Base-by-base conservation (phyloP, 2,888 invertebrate species). In the Calliopum simillimum region DNA sequence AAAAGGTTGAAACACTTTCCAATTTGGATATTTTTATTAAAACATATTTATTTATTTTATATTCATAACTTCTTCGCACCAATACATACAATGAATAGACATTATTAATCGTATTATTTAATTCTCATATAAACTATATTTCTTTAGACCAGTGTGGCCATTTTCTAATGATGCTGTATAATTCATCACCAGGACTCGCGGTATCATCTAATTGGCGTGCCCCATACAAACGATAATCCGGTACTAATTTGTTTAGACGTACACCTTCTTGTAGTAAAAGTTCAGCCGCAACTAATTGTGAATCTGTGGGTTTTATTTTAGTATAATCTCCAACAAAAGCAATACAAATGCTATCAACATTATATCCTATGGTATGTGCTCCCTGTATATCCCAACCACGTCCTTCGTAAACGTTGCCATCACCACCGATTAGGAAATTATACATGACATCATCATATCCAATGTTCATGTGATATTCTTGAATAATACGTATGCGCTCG, bases 351-450 rank as follows among this genome's bases (percentile, higher is more conserved):
- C 91, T 91, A 69, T 85, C 88, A 5, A 81, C 81, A 81, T 93
- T 93, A 78, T 89, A 91, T 16, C 90, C 88, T 2, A 87, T 88
- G 0, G 92, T 90, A 78, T 94, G 92, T 0, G 93, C 91, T 0
- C 94, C 94, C 59, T 90, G 86, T 66, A 84, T 82, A 71, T 89
- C 88, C 92, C 93, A 92, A 1, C 91, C 92, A 21, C 93, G 89
- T 4, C 92, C 94, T 76, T 88, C 89, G 80, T 93, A 94, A 0
- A 90, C 91, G 0, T 89, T 87, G 0, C 93, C 94, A 78, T 94
- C 93, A 5, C 92, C 92, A 0, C 93, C 94, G 1, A 94, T 88
- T 12, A 94, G 81, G 77, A 93, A 95, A 81, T 93, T 94, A 84
- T 94, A 94, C 0, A 87, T 91, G 21, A 94, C 93, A 79, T 94